Evolutionary conservation across 2,797 vertebrate species (phyloP).

Genomic region (Sebastes cheni): DNA sequence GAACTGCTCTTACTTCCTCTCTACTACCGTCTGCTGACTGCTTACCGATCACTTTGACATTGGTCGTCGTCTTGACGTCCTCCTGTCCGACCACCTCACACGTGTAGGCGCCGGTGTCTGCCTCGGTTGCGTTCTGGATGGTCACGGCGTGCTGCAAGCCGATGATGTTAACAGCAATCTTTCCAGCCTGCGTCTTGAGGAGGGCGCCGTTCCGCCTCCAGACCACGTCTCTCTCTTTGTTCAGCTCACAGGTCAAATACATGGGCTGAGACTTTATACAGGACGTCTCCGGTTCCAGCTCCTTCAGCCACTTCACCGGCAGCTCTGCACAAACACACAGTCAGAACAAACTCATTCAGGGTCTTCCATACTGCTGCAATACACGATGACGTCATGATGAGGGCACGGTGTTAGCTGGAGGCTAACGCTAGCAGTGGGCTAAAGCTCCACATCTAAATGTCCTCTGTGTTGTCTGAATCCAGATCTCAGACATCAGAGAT

Average conservation of each 20-base stretch:
- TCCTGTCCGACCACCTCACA: constrained; percentile 84
- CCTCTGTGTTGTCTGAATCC: no score
- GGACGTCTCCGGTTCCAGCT: constrained; percentile 90
- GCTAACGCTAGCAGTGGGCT: no score
- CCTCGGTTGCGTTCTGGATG: constrained; percentile 86
- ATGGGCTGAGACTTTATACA: constrained; percentile 92
- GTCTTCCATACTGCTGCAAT: not conserved
- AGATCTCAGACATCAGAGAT: no score
- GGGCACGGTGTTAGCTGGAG: no score
- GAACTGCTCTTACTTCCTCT: not conserved
- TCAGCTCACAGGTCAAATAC: constrained; percentile 95
- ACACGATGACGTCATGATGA: no score
- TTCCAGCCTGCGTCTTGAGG: constrained; percentile 85
- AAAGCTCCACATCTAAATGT: no score
- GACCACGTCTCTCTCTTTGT: constrained; percentile 92
- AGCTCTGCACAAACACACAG: constrained; percentile 81
- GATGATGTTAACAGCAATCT: constrained; percentile 90
- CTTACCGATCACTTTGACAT: constrained; percentile 94
- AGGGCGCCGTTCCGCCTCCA: constrained; percentile 91
- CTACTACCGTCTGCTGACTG: not conserved
- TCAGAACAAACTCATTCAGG: not conserved
- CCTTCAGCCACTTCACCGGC: constrained; percentile 92
- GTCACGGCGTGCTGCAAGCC: constrained; percentile 91
- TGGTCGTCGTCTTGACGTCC: constrained; percentile 86
- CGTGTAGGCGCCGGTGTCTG: constrained; percentile 88